Evolutionary conservation across 2,797 vertebrate species (phyloP).

Genomic region (Oreochromis grahami): DNA sequence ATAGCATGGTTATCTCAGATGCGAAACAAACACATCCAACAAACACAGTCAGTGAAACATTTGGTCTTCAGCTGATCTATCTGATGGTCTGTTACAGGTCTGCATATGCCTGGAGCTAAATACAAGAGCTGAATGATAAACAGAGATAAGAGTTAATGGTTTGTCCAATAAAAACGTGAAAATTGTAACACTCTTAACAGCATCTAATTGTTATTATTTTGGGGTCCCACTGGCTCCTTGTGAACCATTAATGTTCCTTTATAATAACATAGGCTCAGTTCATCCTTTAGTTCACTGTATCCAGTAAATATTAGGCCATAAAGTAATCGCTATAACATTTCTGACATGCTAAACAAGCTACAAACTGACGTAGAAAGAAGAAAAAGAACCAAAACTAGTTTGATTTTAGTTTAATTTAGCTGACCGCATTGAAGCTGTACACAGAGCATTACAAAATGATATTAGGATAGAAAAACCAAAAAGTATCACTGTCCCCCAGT

Average conservation of each 20-base stretch:
- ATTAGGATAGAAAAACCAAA: background rate
- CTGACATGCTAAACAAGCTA: background rate
- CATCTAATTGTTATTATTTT: background rate
- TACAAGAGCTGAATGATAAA: background rate
- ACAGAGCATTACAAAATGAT: background rate
- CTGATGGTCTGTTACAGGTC: background rate
- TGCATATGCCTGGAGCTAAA: background rate
- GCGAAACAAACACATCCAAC: background rate
- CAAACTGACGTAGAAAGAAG: background rate
- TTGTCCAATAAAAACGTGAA: background rate
- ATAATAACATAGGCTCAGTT: background rate
- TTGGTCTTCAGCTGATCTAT: background rate
- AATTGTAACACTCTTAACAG: background rate
- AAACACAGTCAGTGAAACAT: background rate
- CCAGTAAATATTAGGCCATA: background rate
- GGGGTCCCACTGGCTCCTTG: background rate
- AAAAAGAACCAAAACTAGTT: background rate
- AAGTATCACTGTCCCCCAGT: background rate
- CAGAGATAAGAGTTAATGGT: background rate
- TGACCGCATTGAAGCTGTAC: background rate
- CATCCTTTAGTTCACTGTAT: background rate
- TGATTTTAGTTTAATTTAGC: background rate
- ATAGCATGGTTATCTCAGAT: background rate
- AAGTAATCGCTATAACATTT: background rate
- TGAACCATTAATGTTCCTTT: background rate